Evolutionary conservation across 1,140 invertebrate species (phyloP), one percentile per base, ranked within the genome.

Genomic region (Papilio xuthus): DNA sequence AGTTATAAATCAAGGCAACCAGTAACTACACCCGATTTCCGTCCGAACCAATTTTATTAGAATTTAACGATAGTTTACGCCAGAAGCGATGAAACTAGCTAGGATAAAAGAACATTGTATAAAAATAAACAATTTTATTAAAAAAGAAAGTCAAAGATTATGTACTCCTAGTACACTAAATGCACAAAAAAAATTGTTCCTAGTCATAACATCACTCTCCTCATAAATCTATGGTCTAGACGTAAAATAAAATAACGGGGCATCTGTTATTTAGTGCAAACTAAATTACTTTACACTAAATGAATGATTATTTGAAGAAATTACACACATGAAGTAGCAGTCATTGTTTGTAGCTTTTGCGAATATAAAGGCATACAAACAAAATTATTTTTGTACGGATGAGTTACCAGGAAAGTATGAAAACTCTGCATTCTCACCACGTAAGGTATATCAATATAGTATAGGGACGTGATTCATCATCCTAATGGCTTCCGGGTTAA

Each of bases 1-100:
- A 73, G 71, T 73, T 4, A 20, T 73, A 73, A 73, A 73, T 73
- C 71, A 73, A 47, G 41, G 42, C 37, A 47, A 73, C 37, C 37
- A 23, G 70, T 72, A 72, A 73, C 41, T 23, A 26, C 71, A 44
- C 41, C 20, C 71, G 42, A 73, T 47, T 47, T 73, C 71, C 71
- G 71, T 73, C 20, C 37, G 20, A 47, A 41, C 41, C 4, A 50
- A 47, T 26, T 73, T 73, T 42, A 47, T 73, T 47, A 26, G 10
- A 26, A 44, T 23, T 73, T 73, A 50, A 73, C 41, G 71, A 73
- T 42, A 73, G 23, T 73, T 73, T 23, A 26, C 37, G 41, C 20
- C 42, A 73, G 71, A 26, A 23, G 70, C 71, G 37, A 10, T 42
- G 18, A 47, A 73, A 73, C 42, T 13, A 26, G 23, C 70, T 73